Base-by-base conservation (phyloP, 2,888 invertebrate species). In the Lissonota sp. region DNA sequence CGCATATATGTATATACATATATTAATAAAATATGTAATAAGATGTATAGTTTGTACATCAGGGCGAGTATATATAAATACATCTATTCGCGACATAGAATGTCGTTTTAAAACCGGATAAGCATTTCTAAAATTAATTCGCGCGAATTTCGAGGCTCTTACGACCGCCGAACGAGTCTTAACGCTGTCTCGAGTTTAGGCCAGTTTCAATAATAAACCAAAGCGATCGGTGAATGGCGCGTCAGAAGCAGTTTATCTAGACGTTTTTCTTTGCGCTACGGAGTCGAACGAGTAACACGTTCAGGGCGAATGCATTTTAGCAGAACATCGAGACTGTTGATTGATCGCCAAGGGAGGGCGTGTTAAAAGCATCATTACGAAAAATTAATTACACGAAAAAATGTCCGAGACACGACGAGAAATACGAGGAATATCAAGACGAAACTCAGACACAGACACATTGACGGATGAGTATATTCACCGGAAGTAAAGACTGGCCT, bases 191-290 rank as follows among this genome's bases (percentile, higher is more conserved):
- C 81, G 72, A 72, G 78, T 84, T 79, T 64, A 77, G 76, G 66
- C 74, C 71, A 57, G 74, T 69, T 87, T 88, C 85, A 85, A 88
- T 86, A 88, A 88, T 87, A 88, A 88, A 88, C 87, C 79, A 42
- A 63, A 44, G 12, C 63, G 83, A 84, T 84, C 84, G 82, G 46
- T 79, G 84, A 86, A 85, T 83, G 79, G 76, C 77, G 76, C 76
- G 76, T 67, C 80, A 55, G 69, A 44, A 76, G 73, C 46, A 66
- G 83, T 85, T 88, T 87, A 87, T 84, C 81, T 80, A 79, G 69
- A 82, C 76, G 74, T 72, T 67, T 84, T 26, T 26, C 26, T 26
- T 26, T 79, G 77, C 74, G 76, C 83, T 77, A 75, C 80, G 71
- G 71, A 71, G 53, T 42, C 16, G 55, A 39, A 42, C 49, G 10